Conservation (phyloP, 2,113 vertebrate species). For the Dromaius novaehollandiae region DNA sequence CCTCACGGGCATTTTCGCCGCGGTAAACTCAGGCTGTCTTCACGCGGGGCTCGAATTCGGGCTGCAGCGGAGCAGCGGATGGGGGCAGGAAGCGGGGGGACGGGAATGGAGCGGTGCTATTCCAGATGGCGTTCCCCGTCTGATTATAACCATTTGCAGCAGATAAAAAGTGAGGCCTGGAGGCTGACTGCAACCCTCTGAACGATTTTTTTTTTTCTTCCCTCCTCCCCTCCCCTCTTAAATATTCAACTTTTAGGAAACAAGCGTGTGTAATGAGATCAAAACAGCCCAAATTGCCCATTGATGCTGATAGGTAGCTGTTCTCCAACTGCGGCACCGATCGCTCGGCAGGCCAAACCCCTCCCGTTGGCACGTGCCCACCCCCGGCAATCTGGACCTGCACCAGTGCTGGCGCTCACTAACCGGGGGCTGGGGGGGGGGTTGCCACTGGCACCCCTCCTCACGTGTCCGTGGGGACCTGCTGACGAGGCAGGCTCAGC, state of each 20-base stretch:
- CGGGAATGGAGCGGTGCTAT: not conserved
- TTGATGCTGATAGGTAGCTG: not conserved
- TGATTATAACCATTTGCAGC: not conserved
- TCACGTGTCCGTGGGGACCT: no score
- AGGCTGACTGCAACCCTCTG: not conserved
- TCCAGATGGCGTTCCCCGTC: not conserved
- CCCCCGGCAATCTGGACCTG: not conserved
- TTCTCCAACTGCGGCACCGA: fast-evolving
- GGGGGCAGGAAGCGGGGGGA: not conserved
- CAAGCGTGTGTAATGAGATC: not conserved
- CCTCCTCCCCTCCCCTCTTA: not conserved
- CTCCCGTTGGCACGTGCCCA: not conserved
- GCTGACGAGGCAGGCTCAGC: no score
- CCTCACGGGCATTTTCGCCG: not conserved
- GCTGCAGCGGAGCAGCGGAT: not conserved
- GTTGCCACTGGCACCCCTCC: no score
- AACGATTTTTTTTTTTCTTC: not conserved
- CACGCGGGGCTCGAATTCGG: not conserved
- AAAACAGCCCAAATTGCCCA: not conserved
- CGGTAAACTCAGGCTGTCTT: not conserved
- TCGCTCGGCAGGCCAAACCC: not conserved
- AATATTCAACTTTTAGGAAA: not conserved
- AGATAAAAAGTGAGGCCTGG: not conserved
- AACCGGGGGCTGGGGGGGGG: no score
- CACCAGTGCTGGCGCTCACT: no score